phyloP scores from a whole-genome alignment of 2,113 vertebrate genomes.

The Lota lota region DNA sequence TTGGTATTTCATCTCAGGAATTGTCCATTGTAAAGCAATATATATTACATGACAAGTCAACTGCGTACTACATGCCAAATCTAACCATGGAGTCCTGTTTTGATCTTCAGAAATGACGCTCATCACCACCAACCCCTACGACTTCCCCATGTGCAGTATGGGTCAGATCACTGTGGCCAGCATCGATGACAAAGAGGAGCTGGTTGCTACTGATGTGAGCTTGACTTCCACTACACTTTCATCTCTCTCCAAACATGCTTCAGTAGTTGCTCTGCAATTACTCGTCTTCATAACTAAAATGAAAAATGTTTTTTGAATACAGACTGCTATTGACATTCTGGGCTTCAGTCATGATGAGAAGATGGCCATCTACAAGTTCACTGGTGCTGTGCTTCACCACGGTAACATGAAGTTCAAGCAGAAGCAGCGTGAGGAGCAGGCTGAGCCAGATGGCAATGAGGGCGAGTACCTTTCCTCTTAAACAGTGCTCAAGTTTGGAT shows the following conservation, averaged over 20 bases:
- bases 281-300: too few species aligned
- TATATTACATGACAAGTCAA: too few species aligned
- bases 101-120: conserved; percentile 59
- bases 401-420: conserved; percentile 14
- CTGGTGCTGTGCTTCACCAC: conserved; percentile 25
- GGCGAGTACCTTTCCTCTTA: conserved; percentile 4
- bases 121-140: conserved; percentile 66
- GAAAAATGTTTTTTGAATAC: neutral
- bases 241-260: neutral
- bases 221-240: neutral
- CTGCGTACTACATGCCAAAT: too few species aligned
- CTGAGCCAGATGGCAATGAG: conserved; percentile 20
- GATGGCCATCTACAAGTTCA: conserved; percentile 32
- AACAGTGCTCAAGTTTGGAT: too few species aligned
- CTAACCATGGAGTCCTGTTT: neutral
- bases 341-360: conserved; percentile 1
- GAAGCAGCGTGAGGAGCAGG: conserved; percentile 27
- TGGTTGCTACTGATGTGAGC: conserved; percentile 51
- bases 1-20: too few species aligned
- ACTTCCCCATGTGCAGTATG: conserved; percentile 67
- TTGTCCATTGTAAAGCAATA: too few species aligned
- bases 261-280: too few species aligned
- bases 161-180: conserved; percentile 66
- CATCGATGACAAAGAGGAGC: conserved; percentile 65
- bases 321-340: conserved; percentile 5